Base-by-base conservation (phyloP, 1,140 invertebrate species). In the Aplysia californica region DNA sequence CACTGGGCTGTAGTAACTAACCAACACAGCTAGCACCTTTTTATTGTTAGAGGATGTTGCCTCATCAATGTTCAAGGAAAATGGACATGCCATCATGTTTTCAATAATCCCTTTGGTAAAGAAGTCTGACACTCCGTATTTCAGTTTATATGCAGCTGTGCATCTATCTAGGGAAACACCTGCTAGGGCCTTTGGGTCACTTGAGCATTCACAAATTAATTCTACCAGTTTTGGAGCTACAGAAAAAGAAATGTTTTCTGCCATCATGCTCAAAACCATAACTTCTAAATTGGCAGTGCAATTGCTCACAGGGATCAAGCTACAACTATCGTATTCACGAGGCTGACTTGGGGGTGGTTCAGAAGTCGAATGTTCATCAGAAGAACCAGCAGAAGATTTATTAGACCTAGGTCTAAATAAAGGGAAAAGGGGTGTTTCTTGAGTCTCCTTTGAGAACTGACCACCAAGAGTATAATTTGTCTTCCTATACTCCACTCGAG, bases 71-170 rank as follows among this genome's bases (percentile, higher is more conserved):
- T 50, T 50, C n/a, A 50, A 50, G n/a, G 44, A 50, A 50, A 50
- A 15, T 50, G 44, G 44, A n/a, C 44, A 50, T 50, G 44, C n/a
- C n/a, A 15, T 50, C 44, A 50, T 50, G 44, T n/a, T 15, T n/a
- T 50, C 44, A 50, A 50, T 50, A 15, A 50, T 50, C 44, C 44
- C 44, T 50, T 50, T 50, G 44, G 44, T n/a, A 50, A 50, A 50
- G n/a, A 50, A 50, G 44, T 50, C 44, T 50, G 44, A 50, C 44
- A 50, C 44, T 50, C 44, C 44, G n/a, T 50, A 50, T 50, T 50
- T 61, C 58, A 61, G 20, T 61, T 61, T 61, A 61, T 61, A 61
- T 10, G 58, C 58, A 61, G 58, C 58, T 6, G 58, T 61, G 58
- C 58, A 61, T 31, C 58, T 61, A 29, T 61, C 58, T 6, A 31